phyloP scores from a whole-genome alignment of 2,797 vertebrate genomes.

The Loris lydekkerianus region DNA sequence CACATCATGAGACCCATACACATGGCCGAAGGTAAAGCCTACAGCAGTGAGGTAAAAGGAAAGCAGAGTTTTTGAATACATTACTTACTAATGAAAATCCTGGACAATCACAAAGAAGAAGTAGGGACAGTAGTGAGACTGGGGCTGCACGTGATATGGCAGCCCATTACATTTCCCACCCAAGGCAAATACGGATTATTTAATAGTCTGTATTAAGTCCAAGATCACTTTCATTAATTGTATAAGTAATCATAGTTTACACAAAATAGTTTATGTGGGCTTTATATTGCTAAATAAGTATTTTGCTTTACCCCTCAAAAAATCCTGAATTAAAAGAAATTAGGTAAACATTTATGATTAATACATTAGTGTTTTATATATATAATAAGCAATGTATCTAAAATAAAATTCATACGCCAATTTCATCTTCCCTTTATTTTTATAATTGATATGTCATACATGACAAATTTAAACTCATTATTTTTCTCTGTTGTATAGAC shows the following conservation, averaged over 20 bases:
- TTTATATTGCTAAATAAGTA: background rate
- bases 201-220: background rate
- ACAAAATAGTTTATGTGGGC: background rate
- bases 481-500: conserved; percentile 19
- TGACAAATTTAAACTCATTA: conserved; percentile 62
- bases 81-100: background rate
- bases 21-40: background rate
- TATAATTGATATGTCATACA: conserved; percentile 58
- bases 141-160: background rate
- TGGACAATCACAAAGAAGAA: background rate
- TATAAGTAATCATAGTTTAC: background rate
- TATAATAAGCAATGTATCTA: conserved; percentile 27
- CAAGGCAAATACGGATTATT: background rate
- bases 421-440: conserved; percentile 13
- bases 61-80: background rate
- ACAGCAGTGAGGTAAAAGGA: conserved; percentile 17
- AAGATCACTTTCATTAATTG: background rate
- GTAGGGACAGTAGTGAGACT: background rate
- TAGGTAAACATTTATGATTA: background rate
- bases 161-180: background rate
- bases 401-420: conserved; percentile 15
- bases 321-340: conserved; percentile 14
- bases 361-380: background rate
- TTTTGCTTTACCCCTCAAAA: conserved; percentile 1
- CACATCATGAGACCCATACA: background rate